Base-by-base conservation (phyloP, 2,113 vertebrate species). In the Phalacrocorax pelagicus region DNA sequence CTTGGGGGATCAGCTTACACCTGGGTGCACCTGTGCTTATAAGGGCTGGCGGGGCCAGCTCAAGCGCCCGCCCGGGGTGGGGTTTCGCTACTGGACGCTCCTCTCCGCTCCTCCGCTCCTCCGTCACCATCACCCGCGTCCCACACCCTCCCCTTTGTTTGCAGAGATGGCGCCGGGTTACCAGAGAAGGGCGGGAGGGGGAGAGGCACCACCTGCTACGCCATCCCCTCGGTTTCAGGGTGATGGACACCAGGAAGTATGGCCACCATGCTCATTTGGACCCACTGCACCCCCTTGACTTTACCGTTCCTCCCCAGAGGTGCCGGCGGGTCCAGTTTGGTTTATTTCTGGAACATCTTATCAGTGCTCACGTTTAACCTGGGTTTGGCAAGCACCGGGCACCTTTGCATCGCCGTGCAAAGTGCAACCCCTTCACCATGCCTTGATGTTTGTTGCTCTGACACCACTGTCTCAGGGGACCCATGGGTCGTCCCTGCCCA, bases 71-170 rank as follows among this genome's bases (percentile, higher is more conserved):
- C 96, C 82, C 40, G 62, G 97, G 97, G 97, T 94, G 97, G 94
- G 96, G 97, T 96, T 89, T 97, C 88, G 3, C 70, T 44, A 72
- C 81, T 73, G 94, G 97, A 96, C 96, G 87, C 90, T 94, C 90
- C 96, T 94, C 86, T 88, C 83, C 2, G 26, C 88, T 92, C 70
- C 86, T 88, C 83, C 2, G 26, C 88, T 92, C 70, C 86, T 91
- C 82, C 66, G 54, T 67, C 58, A 87, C 94, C 90, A 46, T 95
- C 94, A 94, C 94, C 88, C 10, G 86, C 16, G 14, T 94, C 88
- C 88, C 96, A 88, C 92, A 86, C 84, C 94, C 90, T 94, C 96
- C 95, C 96, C 94, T 94, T 97, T 97, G 95, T 97, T 97, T 97
- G 94, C 71, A 26, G 96, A 96, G 96, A 97, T 97, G 97, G 96